Base-by-base conservation (phyloP, 2,113 vertebrate genomes). In the Ranitomeya variabilis region DNA sequence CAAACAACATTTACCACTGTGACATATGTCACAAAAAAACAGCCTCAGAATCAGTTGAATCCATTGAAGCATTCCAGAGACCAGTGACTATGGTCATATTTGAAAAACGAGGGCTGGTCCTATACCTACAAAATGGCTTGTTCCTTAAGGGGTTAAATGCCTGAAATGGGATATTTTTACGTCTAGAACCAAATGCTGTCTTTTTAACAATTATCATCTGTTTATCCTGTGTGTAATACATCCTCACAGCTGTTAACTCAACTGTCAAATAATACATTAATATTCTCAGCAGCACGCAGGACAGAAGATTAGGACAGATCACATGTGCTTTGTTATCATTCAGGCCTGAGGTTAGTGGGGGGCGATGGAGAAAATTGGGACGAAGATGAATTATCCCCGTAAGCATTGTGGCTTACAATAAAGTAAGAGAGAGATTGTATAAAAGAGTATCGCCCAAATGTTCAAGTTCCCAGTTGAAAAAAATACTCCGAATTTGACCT, bases 251-350 rank as follows among this genome's bases (percentile, higher is more conserved):
- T 67, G 81, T 51, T n/a, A 83, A 54, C 37, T 18, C 55, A 37
- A 13, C 23, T 81, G 79, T 37, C 31, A 81, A 45, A 18, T 82
- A 64, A 81, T 66, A 31, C 18, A 21, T 51, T 37, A 52, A 67
- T n/a, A 52, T 13, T 18, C 60, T 67, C 37, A n/a, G 37, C 59
- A 45, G 62, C 51, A n/a, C 81, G 67, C 45, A 66, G 31, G 45
- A 62, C 10, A 23, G 62, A 19, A 52, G 81, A 83, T 67, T 52
- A 66, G 37, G 19, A 83, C 60, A 51, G 31, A 83, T 83, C 57
- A 66, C n/a, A 51, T 52, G 62, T 45, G 67, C 52, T 83, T 67
- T 66, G 62, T 83, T 83, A 54, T 13, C 64, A 52, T n/a, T 52
- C 81, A 52, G 19, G 26, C 6, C 19, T 15, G 62, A 7, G 81